Evolutionary conservation across 2,888 invertebrate genomes (phyloP).

Genomic region (Caenorhabditis becei): DNA sequence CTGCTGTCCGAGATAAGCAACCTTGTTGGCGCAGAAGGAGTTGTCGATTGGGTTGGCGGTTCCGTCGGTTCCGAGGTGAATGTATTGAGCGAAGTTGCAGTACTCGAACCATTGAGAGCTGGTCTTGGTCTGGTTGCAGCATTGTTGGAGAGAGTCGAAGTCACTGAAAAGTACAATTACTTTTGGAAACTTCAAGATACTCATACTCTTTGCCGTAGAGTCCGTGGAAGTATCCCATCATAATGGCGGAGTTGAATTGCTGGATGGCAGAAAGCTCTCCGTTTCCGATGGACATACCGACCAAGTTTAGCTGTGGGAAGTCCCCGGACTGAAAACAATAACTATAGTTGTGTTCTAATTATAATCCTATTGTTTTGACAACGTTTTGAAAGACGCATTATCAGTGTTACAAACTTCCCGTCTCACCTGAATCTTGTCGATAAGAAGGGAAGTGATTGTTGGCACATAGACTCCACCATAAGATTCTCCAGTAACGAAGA

Average conservation of each 20-base stretch:
- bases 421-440: conserved; percentile 69
- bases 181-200: neutral
- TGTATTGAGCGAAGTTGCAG: conserved; percentile 72
- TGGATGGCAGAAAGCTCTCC: conserved; percentile 72
- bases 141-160: conserved; percentile 66
- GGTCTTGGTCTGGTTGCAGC: conserved; percentile 64
- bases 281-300: conserved; percentile 77
- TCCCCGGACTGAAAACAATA: conserved; percentile 62
- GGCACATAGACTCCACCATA: conserved; percentile 74
- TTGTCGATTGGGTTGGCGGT: conserved; percentile 63
- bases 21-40: conserved; percentile 61
- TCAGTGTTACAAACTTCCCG: neutral
- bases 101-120: conserved; percentile 68
- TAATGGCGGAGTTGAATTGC: conserved; percentile 71
- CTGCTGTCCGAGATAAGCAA: conserved; percentile 63
- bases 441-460: conserved; percentile 69
- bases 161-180: conserved; percentile 53
- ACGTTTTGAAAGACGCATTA: neutral
- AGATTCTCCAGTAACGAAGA: conserved; percentile 80
- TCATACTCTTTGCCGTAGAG: conserved; percentile 69
- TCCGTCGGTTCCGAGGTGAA: conserved; percentile 61
- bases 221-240: conserved; percentile 73
- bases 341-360: neutral
- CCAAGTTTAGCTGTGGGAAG: conserved; percentile 71
- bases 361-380: neutral